Evolutionary conservation across 2,888 invertebrate genomes (phyloP).

Genomic region (Azorinus chamasolen): DNA sequence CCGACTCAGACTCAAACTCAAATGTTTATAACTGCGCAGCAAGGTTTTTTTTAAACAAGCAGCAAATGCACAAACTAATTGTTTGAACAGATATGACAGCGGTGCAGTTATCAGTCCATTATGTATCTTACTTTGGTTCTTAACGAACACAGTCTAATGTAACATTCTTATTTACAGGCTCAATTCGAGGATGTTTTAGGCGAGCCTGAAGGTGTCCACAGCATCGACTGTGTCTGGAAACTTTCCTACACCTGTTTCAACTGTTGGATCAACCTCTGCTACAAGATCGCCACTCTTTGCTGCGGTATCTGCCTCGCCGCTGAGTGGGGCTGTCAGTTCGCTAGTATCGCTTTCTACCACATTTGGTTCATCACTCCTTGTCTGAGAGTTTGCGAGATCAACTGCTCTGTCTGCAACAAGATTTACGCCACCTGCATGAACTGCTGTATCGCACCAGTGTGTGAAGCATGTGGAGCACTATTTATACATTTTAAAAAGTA

Average conservation of each 20-base stretch:
- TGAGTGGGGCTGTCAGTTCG: slow-evolving; percentile 87
- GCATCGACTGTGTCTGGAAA: slow-evolving; percentile 91
- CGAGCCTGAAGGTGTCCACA: slow-evolving; percentile 80
- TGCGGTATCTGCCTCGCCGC: slow-evolving; percentile 91
- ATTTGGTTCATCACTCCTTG: slow-evolving; percentile 92
- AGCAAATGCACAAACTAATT: no score
- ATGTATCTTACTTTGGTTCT: no score
- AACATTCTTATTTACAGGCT: no score
- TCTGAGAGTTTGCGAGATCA: slow-evolving; percentile 90
- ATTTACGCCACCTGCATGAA: slow-evolving; percentile 24
- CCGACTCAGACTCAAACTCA: no score
- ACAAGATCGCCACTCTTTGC: slow-evolving; percentile 90
- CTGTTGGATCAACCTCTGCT: slow-evolving; percentile 90
- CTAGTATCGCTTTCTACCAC: slow-evolving; percentile 88
- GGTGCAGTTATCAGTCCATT: no score
- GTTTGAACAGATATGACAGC: no score
- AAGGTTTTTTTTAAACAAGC: no score
- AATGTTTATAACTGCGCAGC: no score
- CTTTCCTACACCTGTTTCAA: slow-evolving; percentile 89
- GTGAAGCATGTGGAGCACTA: slow-evolving; percentile 39
- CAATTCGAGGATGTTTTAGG: slow-evolving; percentile 65
- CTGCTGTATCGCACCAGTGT: slow-evolving; percentile 49
- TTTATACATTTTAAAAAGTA: slow-evolving; percentile 51
- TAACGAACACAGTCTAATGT: no score
- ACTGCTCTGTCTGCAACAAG: slow-evolving; percentile 71